phyloP scores from a whole-genome alignment of 2,113 vertebrate species.

The Scolopax mira region DNA sequence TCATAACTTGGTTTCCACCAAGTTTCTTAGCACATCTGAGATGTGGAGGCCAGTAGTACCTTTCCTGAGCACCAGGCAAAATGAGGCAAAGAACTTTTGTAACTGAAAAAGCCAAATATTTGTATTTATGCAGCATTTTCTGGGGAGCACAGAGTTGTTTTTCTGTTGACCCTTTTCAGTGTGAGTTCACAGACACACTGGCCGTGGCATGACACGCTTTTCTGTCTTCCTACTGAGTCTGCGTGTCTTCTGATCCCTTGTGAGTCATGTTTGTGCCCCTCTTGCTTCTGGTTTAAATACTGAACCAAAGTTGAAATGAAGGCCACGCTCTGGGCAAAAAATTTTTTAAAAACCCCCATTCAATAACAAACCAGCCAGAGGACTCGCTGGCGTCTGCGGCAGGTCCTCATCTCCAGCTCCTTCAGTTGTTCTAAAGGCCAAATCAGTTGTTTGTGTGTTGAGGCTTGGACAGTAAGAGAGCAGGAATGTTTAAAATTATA shows the following conservation, averaged over 20 bases:
- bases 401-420: neutral
- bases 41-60: neutral
- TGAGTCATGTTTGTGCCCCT: neutral
- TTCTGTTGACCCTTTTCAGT: neutral
- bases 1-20: neutral
- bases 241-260: neutral
- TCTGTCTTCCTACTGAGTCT: neutral
- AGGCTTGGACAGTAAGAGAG: neutral
- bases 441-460: neutral
- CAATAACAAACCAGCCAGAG: neutral
- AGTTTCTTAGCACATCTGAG: neutral
- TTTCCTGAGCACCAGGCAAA: neutral
- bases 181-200: neutral
- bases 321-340: neutral
- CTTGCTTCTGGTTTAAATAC: neutral
- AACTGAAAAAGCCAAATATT: neutral
- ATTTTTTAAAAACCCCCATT: neutral
- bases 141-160: neutral
- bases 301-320: rapidly evolving
- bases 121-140: neutral
- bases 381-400: neutral
- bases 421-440: neutral
- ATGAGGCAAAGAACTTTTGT: neutral
- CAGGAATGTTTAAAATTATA: neutral
- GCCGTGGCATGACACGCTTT: neutral